A percentile compares a stretch with the other conserved stretches of the same genome.
phyloP scores from a whole-genome alignment of 2,888 invertebrate genomes.

The Melinaea marsaeus region DNA sequence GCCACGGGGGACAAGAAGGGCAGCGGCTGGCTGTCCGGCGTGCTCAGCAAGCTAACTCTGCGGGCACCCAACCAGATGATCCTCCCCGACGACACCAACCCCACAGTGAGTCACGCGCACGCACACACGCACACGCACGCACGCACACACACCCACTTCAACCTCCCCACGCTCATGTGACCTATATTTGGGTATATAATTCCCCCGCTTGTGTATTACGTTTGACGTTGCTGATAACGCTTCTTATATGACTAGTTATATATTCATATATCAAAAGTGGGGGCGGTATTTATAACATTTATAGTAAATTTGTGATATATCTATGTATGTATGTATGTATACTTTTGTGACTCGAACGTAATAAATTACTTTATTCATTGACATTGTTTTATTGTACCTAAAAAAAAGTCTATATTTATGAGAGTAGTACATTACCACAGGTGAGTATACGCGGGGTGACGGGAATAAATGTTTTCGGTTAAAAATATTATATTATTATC shows the following conservation, averaged over 20 bases:
- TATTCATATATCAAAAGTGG: too few relatives aligned
- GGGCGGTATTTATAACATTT: neutral
- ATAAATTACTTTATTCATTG: conserved; percentile 38
- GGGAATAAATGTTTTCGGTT: too few relatives aligned
- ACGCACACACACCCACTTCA: conserved; percentile 23
- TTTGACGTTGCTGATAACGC: too few relatives aligned
- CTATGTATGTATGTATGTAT: conserved; percentile 38
- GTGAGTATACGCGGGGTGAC: too few relatives aligned
- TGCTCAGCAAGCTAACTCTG: conserved; percentile 89
- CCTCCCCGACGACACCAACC: conserved; percentile 96
- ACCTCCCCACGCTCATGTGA: conserved; percentile 48
- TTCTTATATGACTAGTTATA: too few relatives aligned
- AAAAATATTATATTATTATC: neutral
- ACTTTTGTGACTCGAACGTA: conserved; percentile 17
- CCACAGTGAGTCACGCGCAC: conserved; percentile 80
- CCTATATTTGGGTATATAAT: neutral
- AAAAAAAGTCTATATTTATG: neutral
- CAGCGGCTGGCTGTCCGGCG: conserved; percentile 90
- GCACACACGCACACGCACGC: conserved; percentile 4
- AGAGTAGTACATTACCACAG: neutral
- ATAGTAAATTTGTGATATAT: conserved; percentile 20
- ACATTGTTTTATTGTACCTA: conserved; percentile 6
- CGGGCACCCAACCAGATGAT: conserved; percentile 97
- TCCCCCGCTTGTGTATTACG: neutral
- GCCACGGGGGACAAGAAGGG: conserved; percentile 32